Evolutionary conservation across 2,797 vertebrate genomes (phyloP).

Genomic region (Cynodonichthys magdalenae): DNA sequence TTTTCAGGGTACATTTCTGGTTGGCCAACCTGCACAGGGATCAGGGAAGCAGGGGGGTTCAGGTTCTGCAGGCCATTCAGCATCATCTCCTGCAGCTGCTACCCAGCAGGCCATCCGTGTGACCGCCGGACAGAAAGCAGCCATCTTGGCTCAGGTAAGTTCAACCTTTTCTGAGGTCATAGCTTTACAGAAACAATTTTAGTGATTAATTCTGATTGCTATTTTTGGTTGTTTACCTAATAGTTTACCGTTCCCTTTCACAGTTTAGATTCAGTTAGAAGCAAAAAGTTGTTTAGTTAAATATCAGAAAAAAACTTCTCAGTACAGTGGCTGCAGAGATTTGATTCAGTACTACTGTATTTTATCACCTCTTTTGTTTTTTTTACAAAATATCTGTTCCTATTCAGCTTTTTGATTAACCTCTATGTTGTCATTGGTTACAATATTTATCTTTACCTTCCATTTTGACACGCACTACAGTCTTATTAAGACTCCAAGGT

Average conservation of each 20-base stretch:
- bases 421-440: no score
- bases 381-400: background rate
- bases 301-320: no score
- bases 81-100: slow-evolving; percentile 83
- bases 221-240: background rate
- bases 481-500: no score
- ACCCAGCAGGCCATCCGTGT: slow-evolving; percentile 91
- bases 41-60: slow-evolving; percentile 88
- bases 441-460: no score
- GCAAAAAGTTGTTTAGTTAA: no score
- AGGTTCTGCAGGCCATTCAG: slow-evolving; percentile 82
- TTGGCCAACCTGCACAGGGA: slow-evolving; percentile 92
- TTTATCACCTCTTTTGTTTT: no score
- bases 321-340: no score
- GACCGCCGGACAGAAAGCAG: slow-evolving; percentile 94
- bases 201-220: slow-evolving; percentile 1
- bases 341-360: no score
- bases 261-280: background rate
- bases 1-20: slow-evolving; percentile 93
- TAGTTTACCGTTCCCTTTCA: background rate
- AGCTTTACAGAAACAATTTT: background rate
- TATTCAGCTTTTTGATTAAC: background rate
- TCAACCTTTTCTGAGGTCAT: background rate
- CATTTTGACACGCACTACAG: no score
- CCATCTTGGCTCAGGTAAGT: slow-evolving; percentile 93